These are phyloP conservation scores for Podiceps cristatus DNA, from an alignment of 2,113 vertebrate species.

Conservation along the genomic window DNA sequence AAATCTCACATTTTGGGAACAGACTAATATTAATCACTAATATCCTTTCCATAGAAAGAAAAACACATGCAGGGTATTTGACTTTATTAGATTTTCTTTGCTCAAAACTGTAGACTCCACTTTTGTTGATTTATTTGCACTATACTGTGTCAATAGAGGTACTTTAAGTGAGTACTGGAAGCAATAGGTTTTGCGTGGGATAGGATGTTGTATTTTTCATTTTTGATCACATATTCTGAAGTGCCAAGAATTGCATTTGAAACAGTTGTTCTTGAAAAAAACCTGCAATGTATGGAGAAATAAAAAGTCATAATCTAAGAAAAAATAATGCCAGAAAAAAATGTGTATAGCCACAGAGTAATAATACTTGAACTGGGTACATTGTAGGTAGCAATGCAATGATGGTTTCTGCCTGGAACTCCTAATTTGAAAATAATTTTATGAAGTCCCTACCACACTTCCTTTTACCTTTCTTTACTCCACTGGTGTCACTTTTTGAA, in stretches of 20 bases:
- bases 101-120: neutral
- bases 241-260: neutral
- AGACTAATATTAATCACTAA: neutral
- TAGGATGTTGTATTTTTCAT: neutral
- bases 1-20: neutral
- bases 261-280: conserved; percentile 8
- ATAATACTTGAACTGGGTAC: neutral
- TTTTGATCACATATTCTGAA: conserved; percentile 5
- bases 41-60: neutral
- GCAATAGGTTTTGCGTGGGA: neutral
- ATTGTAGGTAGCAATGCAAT: neutral
- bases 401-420: neutral
- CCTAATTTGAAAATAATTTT: neutral
- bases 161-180: neutral
- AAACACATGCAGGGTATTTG: neutral
- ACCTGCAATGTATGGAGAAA: neutral
- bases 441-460: neutral
- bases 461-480: neutral
- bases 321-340: neutral
- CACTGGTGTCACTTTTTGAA: neutral
- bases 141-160: neutral
- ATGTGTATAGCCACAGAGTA: neutral
- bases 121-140: neutral
- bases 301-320: neutral
- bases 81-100: neutral